Percentiles rank a stretch among this genome's conserved stretches.
Conservation (phyloP, 1,140 invertebrate genomes). For the Drosophila azteca region DNA sequence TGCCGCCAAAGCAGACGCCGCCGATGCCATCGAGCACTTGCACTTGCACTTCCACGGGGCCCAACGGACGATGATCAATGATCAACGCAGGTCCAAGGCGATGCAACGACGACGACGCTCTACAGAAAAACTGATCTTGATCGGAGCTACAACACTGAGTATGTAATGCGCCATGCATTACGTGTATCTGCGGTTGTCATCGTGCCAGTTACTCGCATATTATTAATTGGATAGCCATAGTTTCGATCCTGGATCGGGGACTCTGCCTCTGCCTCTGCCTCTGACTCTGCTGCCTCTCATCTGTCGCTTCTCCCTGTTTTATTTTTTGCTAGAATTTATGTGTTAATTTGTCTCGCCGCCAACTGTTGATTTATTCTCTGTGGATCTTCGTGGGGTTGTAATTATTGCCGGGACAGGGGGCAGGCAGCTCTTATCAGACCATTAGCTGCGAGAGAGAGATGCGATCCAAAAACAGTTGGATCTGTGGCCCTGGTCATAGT, state of each 20-base stretch:
- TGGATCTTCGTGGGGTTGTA: constrained; percentile 14
- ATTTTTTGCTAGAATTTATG: constrained; percentile 70
- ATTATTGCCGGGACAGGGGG: constrained; percentile 22
- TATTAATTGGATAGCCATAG: constrained; percentile 75
- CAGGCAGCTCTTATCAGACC: constrained; percentile 33
- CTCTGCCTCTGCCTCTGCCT: no score
- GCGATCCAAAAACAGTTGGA: not conserved
- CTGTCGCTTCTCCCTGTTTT: no score
- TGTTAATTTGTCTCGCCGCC: constrained; percentile 78
- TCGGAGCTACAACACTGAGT: constrained; percentile 24
- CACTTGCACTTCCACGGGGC: constrained; percentile 31
- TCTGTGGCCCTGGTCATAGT: not conserved
- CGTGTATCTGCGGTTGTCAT: constrained; percentile 76
- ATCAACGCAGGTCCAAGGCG: constrained; percentile 55
- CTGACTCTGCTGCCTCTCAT: no score
- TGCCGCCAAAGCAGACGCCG: constrained; percentile 64
- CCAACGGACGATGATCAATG: constrained; percentile 74
- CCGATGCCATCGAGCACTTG: constrained; percentile 25
- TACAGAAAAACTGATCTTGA: constrained; percentile 48
- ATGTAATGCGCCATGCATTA: constrained; percentile 75
- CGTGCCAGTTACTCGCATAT: constrained; percentile 78
- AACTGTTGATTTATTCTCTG: constrained; percentile 68
- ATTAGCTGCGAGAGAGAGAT: constrained; percentile 17
- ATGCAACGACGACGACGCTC: constrained; percentile 17
- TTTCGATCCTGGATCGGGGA: constrained; percentile 13